Conservation (phyloP, 2,888 invertebrate genomes). For the Euclidia mi region DNA sequence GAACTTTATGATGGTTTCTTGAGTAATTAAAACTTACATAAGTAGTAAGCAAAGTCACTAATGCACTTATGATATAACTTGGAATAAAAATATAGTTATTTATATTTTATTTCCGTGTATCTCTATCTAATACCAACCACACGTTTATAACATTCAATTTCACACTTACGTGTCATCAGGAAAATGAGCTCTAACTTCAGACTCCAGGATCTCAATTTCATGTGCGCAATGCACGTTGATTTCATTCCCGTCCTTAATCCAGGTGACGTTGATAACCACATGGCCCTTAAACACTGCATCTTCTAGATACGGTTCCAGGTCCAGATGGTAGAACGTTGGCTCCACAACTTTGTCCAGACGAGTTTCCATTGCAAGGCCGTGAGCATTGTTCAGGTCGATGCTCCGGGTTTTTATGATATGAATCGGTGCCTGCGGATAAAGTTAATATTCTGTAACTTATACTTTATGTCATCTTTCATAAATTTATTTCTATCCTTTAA, state of each 20-base stretch:
- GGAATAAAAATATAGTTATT: too few species aligned
- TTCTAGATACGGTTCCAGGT: conserved; percentile 92
- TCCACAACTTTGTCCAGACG: conserved; percentile 91
- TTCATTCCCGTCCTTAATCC: conserved; percentile 90
- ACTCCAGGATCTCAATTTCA: conserved; percentile 90
- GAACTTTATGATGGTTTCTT: too few species aligned
- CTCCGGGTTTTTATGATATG: conserved; percentile 88
- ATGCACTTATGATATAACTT: too few species aligned
- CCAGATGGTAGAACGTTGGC: conserved; percentile 92
- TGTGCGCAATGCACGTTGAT: conserved; percentile 92
- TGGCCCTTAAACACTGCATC: conserved; percentile 92
- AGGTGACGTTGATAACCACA: conserved; percentile 92
- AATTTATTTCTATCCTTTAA: too few species aligned
- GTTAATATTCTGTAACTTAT: too few species aligned
- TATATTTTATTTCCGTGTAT: too few species aligned
- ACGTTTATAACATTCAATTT: too few species aligned
- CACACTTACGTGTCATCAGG: conserved; percentile 73
- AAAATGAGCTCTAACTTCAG: conserved; percentile 78
- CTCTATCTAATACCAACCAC: too few species aligned
- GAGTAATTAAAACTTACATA: too few species aligned
- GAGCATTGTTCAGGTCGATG: conserved; percentile 93
- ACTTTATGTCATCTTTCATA: too few species aligned
- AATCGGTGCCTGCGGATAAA: conserved; percentile 53
- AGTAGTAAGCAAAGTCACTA: too few species aligned
- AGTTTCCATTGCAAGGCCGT: conserved; percentile 91